Conservation (phyloP, 2,888 invertebrate genomes). For the Drosophila lacicola region DNA sequence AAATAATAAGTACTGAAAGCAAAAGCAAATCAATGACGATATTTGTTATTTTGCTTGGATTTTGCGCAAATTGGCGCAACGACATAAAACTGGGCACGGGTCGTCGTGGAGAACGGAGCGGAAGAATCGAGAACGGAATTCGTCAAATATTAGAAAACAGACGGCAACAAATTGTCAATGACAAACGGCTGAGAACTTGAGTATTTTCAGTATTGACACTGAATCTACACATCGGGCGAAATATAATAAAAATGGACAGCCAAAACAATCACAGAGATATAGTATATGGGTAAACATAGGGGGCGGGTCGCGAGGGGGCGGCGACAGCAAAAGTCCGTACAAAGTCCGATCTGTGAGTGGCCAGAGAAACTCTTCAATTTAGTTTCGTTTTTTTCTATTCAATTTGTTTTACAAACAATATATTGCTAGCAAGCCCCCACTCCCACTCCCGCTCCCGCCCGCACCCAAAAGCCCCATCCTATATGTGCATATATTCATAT, state of each 20-base stretch:
- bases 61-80: conserved; percentile 33
- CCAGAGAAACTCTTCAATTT: conserved; percentile 23
- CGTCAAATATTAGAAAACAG: conserved; percentile 34
- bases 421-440: background rate
- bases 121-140: background rate
- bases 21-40: conserved; percentile 54
- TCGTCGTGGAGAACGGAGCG: background rate
- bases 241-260: conserved; percentile 11
- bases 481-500: background rate
- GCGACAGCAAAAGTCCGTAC: conserved; percentile 11
- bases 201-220: conserved; percentile 42
- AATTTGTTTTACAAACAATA: conserved; percentile 36
- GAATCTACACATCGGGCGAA: conserved; percentile 15
- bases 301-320: background rate
- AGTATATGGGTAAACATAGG: conserved; percentile 51
- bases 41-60: conserved; percentile 33
- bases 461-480: background rate
- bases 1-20: conserved; percentile 8
- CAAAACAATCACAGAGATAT: conserved; percentile 32
- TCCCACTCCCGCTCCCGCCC: too few species aligned
- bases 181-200: conserved; percentile 10
- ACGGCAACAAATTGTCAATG: conserved; percentile 18
- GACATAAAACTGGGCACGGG: conserved; percentile 16
- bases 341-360: conserved; percentile 43
- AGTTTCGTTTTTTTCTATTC: background rate